A percentile compares a stretch with the other conserved stretches of the same genome.
phyloP scores from a whole-genome alignment of 2,888 invertebrate species.

The Dolichopus griseipennis region DNA sequence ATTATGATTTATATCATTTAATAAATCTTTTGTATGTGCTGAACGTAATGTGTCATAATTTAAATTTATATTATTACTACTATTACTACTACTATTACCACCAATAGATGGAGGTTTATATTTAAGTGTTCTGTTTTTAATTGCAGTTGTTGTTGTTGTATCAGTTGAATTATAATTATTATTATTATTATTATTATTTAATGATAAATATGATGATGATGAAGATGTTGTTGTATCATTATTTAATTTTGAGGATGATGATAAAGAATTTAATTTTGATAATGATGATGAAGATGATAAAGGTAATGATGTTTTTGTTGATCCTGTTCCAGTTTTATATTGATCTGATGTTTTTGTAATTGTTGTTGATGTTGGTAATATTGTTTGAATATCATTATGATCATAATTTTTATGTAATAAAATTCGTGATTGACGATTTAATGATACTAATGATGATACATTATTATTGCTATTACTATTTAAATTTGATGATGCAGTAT shows the following conservation, averaged over 20 bases:
- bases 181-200: constrained; percentile 10
- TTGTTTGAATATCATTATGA: neutral
- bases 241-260: constrained; percentile 7
- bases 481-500: constrained; percentile 14
- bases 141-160: neutral
- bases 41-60: neutral
- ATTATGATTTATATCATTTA: constrained; percentile 9
- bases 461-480: constrained; percentile 5
- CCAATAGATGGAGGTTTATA: constrained; percentile 21
- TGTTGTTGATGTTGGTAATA: neutral
- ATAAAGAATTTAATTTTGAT: neutral
- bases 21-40: constrained; percentile 2
- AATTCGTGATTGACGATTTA: constrained; percentile 10
- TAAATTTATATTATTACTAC: constrained; percentile 3
- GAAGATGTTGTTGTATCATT: constrained; percentile 11
- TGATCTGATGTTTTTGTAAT: neutral
- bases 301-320: neutral
- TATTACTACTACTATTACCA: constrained; percentile 10
- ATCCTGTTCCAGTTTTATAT: neutral
- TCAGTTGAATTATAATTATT: neutral
- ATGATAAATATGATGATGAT: neutral
- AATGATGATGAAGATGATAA: constrained; percentile 7
- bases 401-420: neutral
- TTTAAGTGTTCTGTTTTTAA: constrained; percentile 14
- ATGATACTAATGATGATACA: neutral